Percentiles rank a stretch among this genome's conserved stretches.
Evolutionary conservation across 2,797 vertebrate genomes (phyloP).

Genomic region (Prionace glauca): DNA sequence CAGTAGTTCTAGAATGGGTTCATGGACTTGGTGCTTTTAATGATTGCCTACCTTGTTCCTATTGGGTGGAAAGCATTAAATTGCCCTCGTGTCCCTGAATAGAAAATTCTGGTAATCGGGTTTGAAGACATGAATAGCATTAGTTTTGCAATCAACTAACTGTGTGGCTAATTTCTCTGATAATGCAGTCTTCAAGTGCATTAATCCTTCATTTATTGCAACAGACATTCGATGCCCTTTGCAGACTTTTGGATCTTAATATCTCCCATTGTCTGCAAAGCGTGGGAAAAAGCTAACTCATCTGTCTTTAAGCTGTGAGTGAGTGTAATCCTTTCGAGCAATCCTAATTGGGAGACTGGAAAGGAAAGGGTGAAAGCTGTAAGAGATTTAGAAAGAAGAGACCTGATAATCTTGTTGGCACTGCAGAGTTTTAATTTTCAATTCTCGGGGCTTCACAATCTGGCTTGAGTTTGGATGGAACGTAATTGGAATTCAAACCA

Average conservation of each 20-base stretch:
- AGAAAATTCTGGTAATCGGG: background rate
- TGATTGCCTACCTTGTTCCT: background rate
- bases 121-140: background rate
- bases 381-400: background rate
- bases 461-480: conserved; percentile 22
- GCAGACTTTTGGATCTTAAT: background rate
- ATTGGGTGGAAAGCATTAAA: background rate
- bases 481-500: background rate
- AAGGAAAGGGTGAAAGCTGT: background rate
- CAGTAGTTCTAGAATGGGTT: background rate
- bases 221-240: background rate
- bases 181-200: background rate
- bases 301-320: background rate
- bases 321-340: background rate
- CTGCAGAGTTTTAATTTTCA: conserved; percentile 10
- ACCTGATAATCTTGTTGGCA: background rate
- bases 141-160: background rate
- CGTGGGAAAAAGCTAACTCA: conserved; percentile 3
- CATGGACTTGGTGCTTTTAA: background rate
- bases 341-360: background rate
- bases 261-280: conserved; percentile 1
- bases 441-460: background rate
- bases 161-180: background rate
- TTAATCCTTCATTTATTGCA: background rate
- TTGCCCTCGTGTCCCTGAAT: background rate